A percentile compares a stretch with the other conserved stretches of the same genome.
Evolutionary conservation across 2,888 invertebrate genomes (phyloP).

Genomic region (Drosophila stalkeri): DNA sequence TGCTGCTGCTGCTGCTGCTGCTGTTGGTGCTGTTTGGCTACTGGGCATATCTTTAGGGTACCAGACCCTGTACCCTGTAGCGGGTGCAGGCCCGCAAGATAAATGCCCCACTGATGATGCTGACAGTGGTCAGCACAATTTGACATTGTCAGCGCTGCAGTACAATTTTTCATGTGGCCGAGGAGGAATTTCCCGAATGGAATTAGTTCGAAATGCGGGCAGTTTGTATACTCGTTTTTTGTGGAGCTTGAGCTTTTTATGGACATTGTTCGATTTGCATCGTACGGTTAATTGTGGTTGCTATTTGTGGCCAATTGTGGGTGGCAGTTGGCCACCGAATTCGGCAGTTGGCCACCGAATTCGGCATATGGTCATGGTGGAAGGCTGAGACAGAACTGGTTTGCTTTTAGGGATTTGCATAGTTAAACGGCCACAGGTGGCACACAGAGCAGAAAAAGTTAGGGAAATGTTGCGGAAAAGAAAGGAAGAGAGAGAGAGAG

Average conservation of each 20-base stretch:
- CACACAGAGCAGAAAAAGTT: conserved; percentile 1
- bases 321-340: conserved; percentile 67
- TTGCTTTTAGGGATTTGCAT: conserved; percentile 61
- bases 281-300: conserved; percentile 78
- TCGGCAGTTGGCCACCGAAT: conserved; percentile 61
- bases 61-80: conserved; percentile 38
- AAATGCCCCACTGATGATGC: conserved; percentile 79
- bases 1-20: conserved; percentile 21
- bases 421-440: conserved; percentile 53
- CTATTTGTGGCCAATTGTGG: conserved; percentile 75
- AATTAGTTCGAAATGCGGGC: conserved; percentile 43
- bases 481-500: not conserved
- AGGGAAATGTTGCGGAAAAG: not conserved
- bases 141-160: conserved; percentile 62
- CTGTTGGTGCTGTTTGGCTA: conserved; percentile 9
- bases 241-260: conserved; percentile 51
- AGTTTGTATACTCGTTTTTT: conserved; percentile 9
- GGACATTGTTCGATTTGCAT: conserved; percentile 79
- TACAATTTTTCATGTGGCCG: conserved; percentile 56
- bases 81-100: conserved; percentile 70
- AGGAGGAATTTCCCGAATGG: conserved; percentile 47
- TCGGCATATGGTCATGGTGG: conserved; percentile 47
- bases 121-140: conserved; percentile 69
- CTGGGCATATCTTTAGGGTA: conserved; percentile 16
- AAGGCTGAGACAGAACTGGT: conserved; percentile 41